phyloP scores from a whole-genome alignment of 2,797 vertebrate genomes.

The Hippoglossus hippoglossus region DNA sequence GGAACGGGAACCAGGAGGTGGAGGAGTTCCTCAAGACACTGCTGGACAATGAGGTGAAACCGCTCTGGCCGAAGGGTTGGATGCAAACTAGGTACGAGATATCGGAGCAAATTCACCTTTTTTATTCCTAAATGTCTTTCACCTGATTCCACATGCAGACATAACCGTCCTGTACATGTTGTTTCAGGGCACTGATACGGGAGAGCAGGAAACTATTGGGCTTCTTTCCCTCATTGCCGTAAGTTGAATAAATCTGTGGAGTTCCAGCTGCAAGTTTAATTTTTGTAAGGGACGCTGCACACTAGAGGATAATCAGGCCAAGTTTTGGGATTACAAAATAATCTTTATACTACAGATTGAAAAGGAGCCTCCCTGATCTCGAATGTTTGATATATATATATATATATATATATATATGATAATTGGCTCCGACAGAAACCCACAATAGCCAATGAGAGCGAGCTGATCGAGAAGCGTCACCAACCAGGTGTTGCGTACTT shows the following conservation, averaged over 20 bases:
- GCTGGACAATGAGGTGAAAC: slow-evolving; percentile 88
- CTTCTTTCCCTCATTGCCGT: slow-evolving; percentile 85
- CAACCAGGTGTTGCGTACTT: no score
- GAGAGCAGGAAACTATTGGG: slow-evolving; percentile 89
- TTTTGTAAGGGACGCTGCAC: no score
- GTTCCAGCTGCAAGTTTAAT: no score
- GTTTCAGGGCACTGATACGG: slow-evolving; percentile 87
- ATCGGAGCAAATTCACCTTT: not conserved
- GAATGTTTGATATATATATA: no score
- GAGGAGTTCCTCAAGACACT: slow-evolving; percentile 89
- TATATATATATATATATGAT: no score
- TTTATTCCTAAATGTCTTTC: not conserved
- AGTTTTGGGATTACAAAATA: no score
- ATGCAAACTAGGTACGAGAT: slow-evolving; percentile 89
- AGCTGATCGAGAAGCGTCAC: no score
- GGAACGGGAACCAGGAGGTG: slow-evolving; percentile 80
- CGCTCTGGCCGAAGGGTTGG: slow-evolving; percentile 95
- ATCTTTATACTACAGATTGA: no score
- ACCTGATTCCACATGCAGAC: not conserved
- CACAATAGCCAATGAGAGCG: no score
- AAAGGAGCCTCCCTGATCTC: no score
- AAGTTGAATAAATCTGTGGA: slow-evolving; percentile 74
- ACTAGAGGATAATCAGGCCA: no score
- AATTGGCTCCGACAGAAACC: no score
- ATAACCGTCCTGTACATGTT: not conserved